Base-by-base conservation (phyloP, 2,888 invertebrate species). In the Abrostola triplasia region DNA sequence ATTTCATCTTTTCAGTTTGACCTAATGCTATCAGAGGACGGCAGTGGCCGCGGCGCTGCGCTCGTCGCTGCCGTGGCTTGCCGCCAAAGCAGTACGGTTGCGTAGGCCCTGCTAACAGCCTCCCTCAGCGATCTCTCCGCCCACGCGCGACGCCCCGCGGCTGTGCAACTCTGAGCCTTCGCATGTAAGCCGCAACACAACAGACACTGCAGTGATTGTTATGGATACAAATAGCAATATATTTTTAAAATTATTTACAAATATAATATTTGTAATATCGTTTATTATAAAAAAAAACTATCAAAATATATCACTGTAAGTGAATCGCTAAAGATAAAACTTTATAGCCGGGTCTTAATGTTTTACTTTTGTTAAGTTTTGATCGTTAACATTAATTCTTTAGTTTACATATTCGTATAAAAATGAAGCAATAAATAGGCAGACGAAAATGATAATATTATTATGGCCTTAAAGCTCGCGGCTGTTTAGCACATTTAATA, bases 31-130 rank as follows among this genome's bases (percentile, higher is more conserved):
- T 98, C 98, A 0, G 98, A 99, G 89, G 99, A 99, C 88, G 99
- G 99, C 56, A 98, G 98, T 84, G 99, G 99, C n/a, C 96, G 98
- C 83, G 99, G 99, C 37, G 99, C 99, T 57, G 99, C 99, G 65
- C 93, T 99, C 59, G 98, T 99, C 11, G 99, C 99, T n/a, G 99
- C 99, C 9, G 98, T 99, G 42, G 98, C 98, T 50, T 96, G 96
- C 80, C 95, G 96, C 82, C 96, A 96, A 84, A 85, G 87, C 12
- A 8, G 10, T 41, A 42, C 58, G 35, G 72, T 77, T 57, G 84
- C 86, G 82, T 89, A 88, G 75, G 51, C 47, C 13, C 8, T 41
- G 6, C 35, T 47, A 38, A 40, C 13, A 58, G 36, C 55, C 59
- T 52, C 68, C 61, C 68, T 51, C 48, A 66, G 81, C 82, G 71